Conservation (phyloP, 2,113 vertebrate species). For the Microcebus murinus region DNA sequence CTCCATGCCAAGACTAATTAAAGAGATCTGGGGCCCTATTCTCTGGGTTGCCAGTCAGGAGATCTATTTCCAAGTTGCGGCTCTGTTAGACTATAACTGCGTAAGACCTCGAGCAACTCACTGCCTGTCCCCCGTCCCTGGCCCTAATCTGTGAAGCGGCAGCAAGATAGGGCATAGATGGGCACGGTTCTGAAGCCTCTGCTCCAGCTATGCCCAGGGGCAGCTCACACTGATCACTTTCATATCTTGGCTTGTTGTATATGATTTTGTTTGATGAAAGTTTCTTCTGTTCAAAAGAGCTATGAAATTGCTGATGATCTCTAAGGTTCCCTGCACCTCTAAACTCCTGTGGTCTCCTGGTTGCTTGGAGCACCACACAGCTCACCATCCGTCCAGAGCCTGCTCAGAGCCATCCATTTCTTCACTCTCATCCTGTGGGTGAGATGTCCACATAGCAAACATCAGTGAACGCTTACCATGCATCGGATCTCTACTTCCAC, state of each 20-base stretch:
- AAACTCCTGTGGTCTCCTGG: background rate
- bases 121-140: too few species aligned
- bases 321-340: background rate
- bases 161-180: background rate
- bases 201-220: background rate
- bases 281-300: background rate
- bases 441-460: background rate
- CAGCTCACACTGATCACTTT: background rate
- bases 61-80: background rate
- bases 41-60: background rate
- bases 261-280: background rate
- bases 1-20: background rate
- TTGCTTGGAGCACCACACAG: accelerated
- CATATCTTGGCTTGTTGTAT: background rate
- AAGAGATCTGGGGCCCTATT: background rate
- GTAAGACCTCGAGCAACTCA: background rate
- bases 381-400: background rate
- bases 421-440: background rate
- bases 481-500: background rate
- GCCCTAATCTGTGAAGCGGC: background rate
- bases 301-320: background rate
- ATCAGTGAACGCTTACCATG: background rate
- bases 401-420: background rate
- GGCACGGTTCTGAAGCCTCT: background rate
- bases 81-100: background rate